Percentiles rank a stretch among this genome's conserved stretches.
phyloP scores from a whole-genome alignment of 2,888 invertebrate genomes.

The Drosophila atripex region DNA sequence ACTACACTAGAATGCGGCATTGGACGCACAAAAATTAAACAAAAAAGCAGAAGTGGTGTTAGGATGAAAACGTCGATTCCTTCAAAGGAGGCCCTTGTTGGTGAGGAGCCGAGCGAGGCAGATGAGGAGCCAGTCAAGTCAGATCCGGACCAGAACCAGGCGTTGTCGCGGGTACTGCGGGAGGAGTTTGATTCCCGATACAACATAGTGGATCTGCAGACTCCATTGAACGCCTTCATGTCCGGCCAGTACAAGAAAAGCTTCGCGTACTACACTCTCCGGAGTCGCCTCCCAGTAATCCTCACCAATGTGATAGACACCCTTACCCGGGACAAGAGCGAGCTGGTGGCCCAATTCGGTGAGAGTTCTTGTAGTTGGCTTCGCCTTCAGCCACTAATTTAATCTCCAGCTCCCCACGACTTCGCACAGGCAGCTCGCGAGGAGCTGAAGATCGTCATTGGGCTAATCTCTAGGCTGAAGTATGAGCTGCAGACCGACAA shows the following conservation, averaged over 20 bases:
- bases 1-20: conserved; percentile 3
- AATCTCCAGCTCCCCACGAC: conserved; percentile 34
- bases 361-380: conserved; percentile 59
- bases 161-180: conserved; percentile 30
- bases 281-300: conserved; percentile 94
- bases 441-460: conserved; percentile 90
- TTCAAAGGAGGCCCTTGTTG: conserved; percentile 8
- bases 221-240: conserved; percentile 86
- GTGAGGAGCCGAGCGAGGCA: background rate
- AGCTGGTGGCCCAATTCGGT: conserved; percentile 86
- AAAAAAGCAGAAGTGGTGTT: background rate
- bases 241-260: conserved; percentile 88
- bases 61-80: conserved; percentile 14
- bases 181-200: conserved; percentile 82
- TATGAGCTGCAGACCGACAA: conserved; percentile 97
- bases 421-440: conserved; percentile 86
- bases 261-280: conserved; percentile 93
- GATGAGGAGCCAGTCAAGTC: conserved; percentile 1
- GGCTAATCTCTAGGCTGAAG: conserved; percentile 91
- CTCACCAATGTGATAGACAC: conserved; percentile 94
- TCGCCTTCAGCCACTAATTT: conserved; percentile 4
- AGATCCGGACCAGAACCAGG: conserved; percentile 6
- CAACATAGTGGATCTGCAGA: conserved; percentile 84
- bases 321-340: conserved; percentile 88
- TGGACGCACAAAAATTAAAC: conserved; percentile 18